Percentiles rank a stretch among this genome's conserved stretches.
These are phyloP conservation scores for Amphipoea lucens DNA, from an alignment of 2,888 invertebrate genomes.

Conservation along the genomic window DNA sequence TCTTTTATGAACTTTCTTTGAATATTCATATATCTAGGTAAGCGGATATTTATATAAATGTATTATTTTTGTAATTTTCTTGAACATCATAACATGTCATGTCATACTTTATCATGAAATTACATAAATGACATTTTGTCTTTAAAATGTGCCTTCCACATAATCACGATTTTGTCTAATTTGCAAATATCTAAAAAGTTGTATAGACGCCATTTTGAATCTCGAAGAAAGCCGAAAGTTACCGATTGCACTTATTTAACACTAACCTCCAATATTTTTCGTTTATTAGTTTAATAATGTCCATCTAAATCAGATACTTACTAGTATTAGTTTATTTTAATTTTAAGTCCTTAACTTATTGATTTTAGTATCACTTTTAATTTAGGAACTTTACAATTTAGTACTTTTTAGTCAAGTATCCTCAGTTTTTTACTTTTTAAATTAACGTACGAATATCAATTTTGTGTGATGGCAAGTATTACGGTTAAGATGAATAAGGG, in stretches of 20 bases:
- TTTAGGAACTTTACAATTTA: conserved; percentile 34
- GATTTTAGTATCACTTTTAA: conserved; percentile 41
- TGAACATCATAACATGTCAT: conserved; percentile 26
- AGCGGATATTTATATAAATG: conserved; percentile 35
- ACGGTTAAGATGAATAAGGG: conserved; percentile 30
- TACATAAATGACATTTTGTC: conserved; percentile 44
- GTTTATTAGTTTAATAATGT: conserved; percentile 28
- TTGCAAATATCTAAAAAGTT: conserved; percentile 21
- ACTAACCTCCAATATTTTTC: conserved; percentile 12
- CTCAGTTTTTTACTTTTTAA: conserved; percentile 17
- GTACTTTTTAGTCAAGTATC: conserved; percentile 18
- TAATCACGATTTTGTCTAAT: conserved; percentile 42
- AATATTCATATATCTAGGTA: conserved; percentile 31
- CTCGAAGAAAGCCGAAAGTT: conserved; percentile 46
- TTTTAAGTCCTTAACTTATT: conserved; percentile 52
- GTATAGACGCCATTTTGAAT: conserved; percentile 48
- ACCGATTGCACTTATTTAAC: conserved; percentile 21
- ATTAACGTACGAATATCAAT: conserved; percentile 18
- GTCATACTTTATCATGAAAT: conserved; percentile 38
- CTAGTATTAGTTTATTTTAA: conserved; percentile 35
- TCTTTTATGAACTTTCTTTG: conserved; percentile 38
- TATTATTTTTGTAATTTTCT: conserved; percentile 51
- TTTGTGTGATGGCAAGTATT: conserved; percentile 39
- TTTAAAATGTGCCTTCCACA: conserved; percentile 57
- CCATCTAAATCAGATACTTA: conserved; percentile 54